A percentile compares a stretch with the other conserved stretches of the same genome.
phyloP scores from a whole-genome alignment of 1,140 invertebrate species.

The Nasonia vitripennis region DNA sequence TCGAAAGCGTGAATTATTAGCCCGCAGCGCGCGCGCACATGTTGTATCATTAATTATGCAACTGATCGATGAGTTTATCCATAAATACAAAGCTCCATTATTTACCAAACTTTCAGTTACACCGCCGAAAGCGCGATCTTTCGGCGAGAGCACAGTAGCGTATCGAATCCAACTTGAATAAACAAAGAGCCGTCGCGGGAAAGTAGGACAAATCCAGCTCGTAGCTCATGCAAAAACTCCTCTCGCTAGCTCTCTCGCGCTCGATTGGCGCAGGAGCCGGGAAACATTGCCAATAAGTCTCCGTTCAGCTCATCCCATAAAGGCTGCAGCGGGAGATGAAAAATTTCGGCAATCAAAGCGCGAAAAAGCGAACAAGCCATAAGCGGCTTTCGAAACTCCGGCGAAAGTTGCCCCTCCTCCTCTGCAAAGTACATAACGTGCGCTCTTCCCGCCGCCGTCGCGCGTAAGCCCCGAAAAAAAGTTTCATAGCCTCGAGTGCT shows the following conservation, averaged over 20 bases:
- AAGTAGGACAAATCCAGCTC: background rate
- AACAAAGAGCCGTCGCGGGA: background rate
- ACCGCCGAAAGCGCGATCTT: no score
- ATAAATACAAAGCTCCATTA: no score
- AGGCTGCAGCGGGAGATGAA: background rate
- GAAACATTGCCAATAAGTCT: background rate
- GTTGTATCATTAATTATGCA: no score
- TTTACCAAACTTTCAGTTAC: no score
- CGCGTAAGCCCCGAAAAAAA: background rate
- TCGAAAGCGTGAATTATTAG: no score
- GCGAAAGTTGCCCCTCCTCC: background rate
- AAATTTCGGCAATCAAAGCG: conserved; percentile 19
- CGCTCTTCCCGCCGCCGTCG: background rate
- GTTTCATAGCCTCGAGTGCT: conserved; percentile 3
- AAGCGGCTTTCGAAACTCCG: conserved; percentile 23
- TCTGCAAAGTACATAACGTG: background rate
- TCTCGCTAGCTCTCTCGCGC: no score
- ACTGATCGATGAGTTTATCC: no score
- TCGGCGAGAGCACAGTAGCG: no score
- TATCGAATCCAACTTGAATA: no score
- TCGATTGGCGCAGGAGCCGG: no score
- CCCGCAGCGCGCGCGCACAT: no score
- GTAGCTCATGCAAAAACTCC: no score
- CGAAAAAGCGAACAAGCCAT: conserved; percentile 7
- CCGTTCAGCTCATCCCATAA: background rate